Evolutionary conservation across 2,113 vertebrate species (phyloP).

Genomic region (Scomber japonicus): DNA sequence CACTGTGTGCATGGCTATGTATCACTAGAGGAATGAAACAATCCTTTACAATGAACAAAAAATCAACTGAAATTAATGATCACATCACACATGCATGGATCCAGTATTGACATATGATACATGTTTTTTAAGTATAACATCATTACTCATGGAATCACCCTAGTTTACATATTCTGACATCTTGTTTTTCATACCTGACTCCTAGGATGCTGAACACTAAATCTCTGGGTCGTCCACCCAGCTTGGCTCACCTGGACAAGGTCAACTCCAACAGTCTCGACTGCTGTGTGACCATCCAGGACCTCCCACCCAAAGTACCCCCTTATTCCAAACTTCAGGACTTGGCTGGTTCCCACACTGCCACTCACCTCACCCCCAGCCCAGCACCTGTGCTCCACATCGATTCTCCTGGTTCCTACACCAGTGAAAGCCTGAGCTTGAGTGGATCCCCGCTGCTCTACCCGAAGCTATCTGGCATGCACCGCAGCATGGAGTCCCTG

Average conservation of each 20-base stretch:
- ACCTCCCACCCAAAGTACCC: constrained; percentile 86
- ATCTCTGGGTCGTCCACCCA: constrained; percentile 92
- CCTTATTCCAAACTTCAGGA: constrained; percentile 90
- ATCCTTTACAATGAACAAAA: not conserved
- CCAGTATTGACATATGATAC: not conserved
- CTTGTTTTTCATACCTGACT: constrained; percentile 3
- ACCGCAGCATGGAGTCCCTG: constrained; percentile 97
- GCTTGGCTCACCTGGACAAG: constrained; percentile 93
- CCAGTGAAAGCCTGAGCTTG: constrained; percentile 89
- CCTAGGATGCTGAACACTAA: constrained; percentile 89
- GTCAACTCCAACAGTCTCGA: constrained; percentile 97
- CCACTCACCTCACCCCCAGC: constrained; percentile 90
- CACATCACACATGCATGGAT: not conserved
- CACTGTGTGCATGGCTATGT: not conserved
- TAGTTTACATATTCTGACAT: constrained; percentile 1
- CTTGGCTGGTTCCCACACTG: constrained; percentile 77
- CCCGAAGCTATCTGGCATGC: constrained; percentile 92
- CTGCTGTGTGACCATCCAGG: constrained; percentile 88
- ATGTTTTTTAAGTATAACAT: not conserved
- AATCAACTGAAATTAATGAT: not conserved
- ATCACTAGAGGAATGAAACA: not conserved
- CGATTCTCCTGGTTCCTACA: constrained; percentile 93
- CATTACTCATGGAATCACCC: not conserved
- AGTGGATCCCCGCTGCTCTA: constrained; percentile 92
- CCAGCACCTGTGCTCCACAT: constrained; percentile 96